A percentile compares a stretch with the other conserved stretches of the same genome.
phyloP scores from a whole-genome alignment of 2,888 invertebrate species.

The Venusia cambrica region DNA sequence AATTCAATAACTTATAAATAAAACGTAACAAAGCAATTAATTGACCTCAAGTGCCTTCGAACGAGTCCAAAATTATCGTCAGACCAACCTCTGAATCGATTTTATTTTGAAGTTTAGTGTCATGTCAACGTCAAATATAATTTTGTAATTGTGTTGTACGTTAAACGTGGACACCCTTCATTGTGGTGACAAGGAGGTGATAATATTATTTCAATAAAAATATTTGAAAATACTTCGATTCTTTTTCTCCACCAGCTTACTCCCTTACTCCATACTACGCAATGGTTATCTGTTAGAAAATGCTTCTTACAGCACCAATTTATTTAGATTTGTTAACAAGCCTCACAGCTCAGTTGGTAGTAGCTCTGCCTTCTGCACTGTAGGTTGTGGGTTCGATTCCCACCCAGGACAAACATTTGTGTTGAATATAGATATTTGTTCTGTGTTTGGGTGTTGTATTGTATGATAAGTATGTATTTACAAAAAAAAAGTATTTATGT shows the following conservation, averaged over 20 bases:
- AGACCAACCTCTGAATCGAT: constrained; percentile 52
- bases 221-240: constrained; percentile 51
- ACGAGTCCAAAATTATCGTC: constrained; percentile 56
- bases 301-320: neutral
- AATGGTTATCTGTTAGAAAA: no score
- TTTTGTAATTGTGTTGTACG: constrained; percentile 74
- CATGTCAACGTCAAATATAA: constrained; percentile 49
- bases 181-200: constrained; percentile 73
- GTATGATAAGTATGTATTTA: no score
- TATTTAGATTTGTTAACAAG: no score
- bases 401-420: no score
- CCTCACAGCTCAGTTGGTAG: no score
- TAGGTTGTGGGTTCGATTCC: no score
- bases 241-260: no score
- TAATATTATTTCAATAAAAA: constrained; percentile 67
- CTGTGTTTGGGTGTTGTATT: no score
- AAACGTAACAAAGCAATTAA: constrained; percentile 58
- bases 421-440: no score
- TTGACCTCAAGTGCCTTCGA: constrained; percentile 75
- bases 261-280: no score
- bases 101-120: constrained; percentile 37
- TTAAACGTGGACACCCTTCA: constrained; percentile 77
- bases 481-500: no score
- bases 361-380: no score
- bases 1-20: constrained; percentile 53